Evolutionary conservation across 2,888 invertebrate species (phyloP), one percentile per base, ranked within the genome.

Genomic region (Apomyelois bistriatella): DNA sequence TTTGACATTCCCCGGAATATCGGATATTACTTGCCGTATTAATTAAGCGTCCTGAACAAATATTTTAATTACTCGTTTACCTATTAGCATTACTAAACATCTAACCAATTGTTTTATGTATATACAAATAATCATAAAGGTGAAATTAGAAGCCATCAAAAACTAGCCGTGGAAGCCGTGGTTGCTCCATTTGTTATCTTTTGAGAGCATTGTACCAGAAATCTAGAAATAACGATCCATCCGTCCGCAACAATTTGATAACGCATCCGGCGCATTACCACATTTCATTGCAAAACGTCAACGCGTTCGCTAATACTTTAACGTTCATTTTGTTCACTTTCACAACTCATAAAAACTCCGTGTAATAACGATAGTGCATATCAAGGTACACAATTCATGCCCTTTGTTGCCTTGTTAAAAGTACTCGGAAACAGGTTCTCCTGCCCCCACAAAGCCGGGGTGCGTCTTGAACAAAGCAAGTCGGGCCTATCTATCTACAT

Each of bases 171-270:
- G 5, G 5, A 22, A 22, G 5, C 5, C 2, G 22, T 5, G 2
- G 22, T 3, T 46, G 52, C 52, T 49, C 35, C 41, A 52, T 46
- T 58, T 54, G 68, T 77, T 82, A 82, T 85, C 81, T 77, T 76
- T 79, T 72, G 67, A 72, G 78, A 78, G 60, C 83, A 78, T 66
- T 76, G 79, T 70, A 76, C 77, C 65, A 76, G 65, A 72, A 76
- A 75, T 66, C 78, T 66, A 76, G 65, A 72, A 76, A 75, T 66
- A 65, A 61, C 62, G 57, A 64, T 62, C 70, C 64, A 70, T 68
- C 68, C 71, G 63, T 74, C 73, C 71, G 74, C 73, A 60, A 72
- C 66, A 58, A 69, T 66, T 64, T 64, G 76, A 79, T 81, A 81
- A 74, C 70, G 61, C 70, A 70, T 81, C 79, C 79, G 76, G 72